Percentiles rank a stretch among this genome's conserved stretches.
These are phyloP conservation scores for Acronicta leporina DNA, from an alignment of 2,888 invertebrate species.

Conservation along the genomic window DNA sequence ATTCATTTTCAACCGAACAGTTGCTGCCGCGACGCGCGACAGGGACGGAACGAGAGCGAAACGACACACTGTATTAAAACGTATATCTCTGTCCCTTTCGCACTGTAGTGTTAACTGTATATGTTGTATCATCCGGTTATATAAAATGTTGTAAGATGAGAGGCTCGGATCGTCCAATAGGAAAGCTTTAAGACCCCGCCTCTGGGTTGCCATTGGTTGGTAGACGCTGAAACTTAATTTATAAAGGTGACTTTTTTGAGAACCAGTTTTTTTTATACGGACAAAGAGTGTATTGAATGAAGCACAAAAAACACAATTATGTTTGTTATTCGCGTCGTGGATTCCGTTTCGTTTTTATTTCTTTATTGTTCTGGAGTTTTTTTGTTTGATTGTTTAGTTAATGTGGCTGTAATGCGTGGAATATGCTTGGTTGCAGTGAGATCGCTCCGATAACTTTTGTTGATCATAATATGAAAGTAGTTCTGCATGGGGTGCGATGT, in stretches of 20 bases:
- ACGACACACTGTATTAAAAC: slow-evolving; percentile 84
- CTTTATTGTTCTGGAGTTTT: slow-evolving; percentile 72
- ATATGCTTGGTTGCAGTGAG: slow-evolving; percentile 63
- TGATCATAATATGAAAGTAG: slow-evolving; percentile 45
- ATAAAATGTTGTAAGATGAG: slow-evolving; percentile 87
- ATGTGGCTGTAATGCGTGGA: slow-evolving; percentile 60
- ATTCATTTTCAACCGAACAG: slow-evolving; percentile 82
- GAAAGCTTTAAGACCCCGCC: slow-evolving; percentile 70
- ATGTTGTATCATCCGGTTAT: slow-evolving; percentile 89
- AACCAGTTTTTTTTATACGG: slow-evolving; percentile 79
- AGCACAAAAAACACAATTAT: slow-evolving; percentile 87
- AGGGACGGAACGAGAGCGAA: slow-evolving; percentile 75
- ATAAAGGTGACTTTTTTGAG: slow-evolving; percentile 88
- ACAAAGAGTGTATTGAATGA: slow-evolving; percentile 85
- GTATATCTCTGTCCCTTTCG: slow-evolving; percentile 75
- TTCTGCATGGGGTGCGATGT: slow-evolving; percentile 45
- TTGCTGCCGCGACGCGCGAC: slow-evolving; percentile 71
- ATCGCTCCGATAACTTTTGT: slow-evolving; percentile 63
- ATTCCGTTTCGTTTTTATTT: slow-evolving; percentile 70
- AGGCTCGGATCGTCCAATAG: slow-evolving; percentile 75
- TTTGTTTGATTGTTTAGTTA: slow-evolving; percentile 75
- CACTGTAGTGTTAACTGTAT: slow-evolving; percentile 86
- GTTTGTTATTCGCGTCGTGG: slow-evolving; percentile 84
- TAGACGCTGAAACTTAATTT: slow-evolving; percentile 85
- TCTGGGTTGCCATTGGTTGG: slow-evolving; percentile 75